Evolutionary conservation across 2,888 invertebrate species (phyloP), one percentile per base, ranked within the genome.

Genomic region (Charanyca ferruginea): DNA sequence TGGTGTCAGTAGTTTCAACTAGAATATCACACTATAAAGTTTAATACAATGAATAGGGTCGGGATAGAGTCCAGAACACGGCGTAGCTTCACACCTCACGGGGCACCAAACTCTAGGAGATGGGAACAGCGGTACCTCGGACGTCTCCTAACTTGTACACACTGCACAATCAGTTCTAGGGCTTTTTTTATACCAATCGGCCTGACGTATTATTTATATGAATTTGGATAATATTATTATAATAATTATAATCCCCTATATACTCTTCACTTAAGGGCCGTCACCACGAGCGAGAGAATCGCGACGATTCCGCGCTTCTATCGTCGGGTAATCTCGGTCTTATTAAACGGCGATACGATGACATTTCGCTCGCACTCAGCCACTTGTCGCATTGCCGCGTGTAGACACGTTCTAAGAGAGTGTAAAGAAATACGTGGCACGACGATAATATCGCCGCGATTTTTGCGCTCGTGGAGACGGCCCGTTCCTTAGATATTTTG

Each of bases 51-150:
- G 23, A n/a, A 35, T 58, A 54, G 70, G 20, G 23, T 58, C 45
- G n/a, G 28, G 47, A 42, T 72, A 71, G 41, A 55, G 45, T 45
- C 52, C 45, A 49, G 22, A n/a, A n/a, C 32, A 65, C 42, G 3
- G 52, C 48, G 60, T 66, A 76, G 65, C 38, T 64, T 57, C 22
- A 66, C 42, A 25, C 41, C n/a, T 42, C 42, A n/a, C 42, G 25
- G 49, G 67, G 41, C 80, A 66, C 62, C 60, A 60, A 67, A 61
- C 62, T 58, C 25, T 65, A 61, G 45, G 23, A 41, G 35, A 45
- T 48, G 53, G 58, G 49, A 47, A 41, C 38, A 38, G 41, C 47
- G 48, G 28, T 53, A 47, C 38, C 65, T 77, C 68, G 74, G 64
- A 55, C 48, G 23, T 75, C 70, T 67, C 47, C 44, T 3, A 7